Evolutionary conservation across 2,888 invertebrate genomes (phyloP), one percentile per base, ranked within the genome.

Genomic region (Leptinotarsa haldemani): DNA sequence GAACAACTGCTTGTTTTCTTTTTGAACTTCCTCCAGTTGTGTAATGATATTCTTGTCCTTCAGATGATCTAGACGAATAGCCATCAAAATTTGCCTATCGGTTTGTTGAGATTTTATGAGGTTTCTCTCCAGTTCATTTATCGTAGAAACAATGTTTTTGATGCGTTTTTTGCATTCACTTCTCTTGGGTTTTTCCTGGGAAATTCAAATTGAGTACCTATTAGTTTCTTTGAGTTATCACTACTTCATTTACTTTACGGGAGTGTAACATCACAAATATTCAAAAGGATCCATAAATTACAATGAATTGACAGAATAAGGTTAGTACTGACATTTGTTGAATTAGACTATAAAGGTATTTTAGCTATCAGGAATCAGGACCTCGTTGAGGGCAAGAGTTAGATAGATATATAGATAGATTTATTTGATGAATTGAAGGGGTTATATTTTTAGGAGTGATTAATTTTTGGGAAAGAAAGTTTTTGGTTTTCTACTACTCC

Each of bases 1-100:
- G 76, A 85, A 74, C 16, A 86, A 79, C 74, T 85, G 82, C 70
- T 82, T 81, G 71, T 85, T 86, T 78, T 85, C 85, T 65, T 83
- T 82, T 58, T 82, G 75, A 4, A 83, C 82, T 75, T 85, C 84
- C 56, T 84, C 78, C 18, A 86, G 70, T 71, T 85, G 84, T 30
- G 79, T 74, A n/a, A 74, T 73, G 12, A 83, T 70, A 20, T 77
- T 81, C 50, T 83, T 78, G 61, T 81, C 81, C 77, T 81, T 83
- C 4, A 82, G 74, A 46, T 80, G 74, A 74, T 84, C 81, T 48
- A 79, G 76, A 65, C 82, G 81, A 15, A 83, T 69, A 25, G 80
- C 78, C 79, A 82, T 80, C 61, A 84, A 77, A 56, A 85, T 74
- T 64, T 83, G 79, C 25, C 81, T 79, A 67, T 86, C 85, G 47